A percentile compares a stretch with the other conserved stretches of the same genome.
These are phyloP conservation scores for Ganaspis brasiliensis DNA, from an alignment of 2,888 invertebrate genomes.

Conservation along the genomic window DNA sequence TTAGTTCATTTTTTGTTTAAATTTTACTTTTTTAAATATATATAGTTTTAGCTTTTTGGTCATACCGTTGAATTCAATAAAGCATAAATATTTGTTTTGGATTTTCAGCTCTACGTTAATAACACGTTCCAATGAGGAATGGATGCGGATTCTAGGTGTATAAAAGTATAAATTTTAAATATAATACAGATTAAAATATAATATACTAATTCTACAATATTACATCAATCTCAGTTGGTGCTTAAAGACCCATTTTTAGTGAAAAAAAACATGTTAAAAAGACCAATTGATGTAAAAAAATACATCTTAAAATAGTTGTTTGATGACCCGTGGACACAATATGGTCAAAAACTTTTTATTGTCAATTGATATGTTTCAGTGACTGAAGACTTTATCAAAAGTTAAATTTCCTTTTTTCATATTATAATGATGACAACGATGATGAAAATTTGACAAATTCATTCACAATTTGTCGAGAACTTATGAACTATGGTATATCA, in stretches of 20 bases:
- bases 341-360: neutral
- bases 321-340: neutral
- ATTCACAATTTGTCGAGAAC: neutral
- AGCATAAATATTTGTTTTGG: slow-evolving; percentile 12
- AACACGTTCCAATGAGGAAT: neutral
- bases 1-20: neutral
- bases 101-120: slow-evolving; percentile 18
- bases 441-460: neutral
- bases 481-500: slow-evolving; percentile 20
- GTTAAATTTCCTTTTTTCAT: neutral
- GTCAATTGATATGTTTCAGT: slow-evolving; percentile 1
- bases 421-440: neutral
- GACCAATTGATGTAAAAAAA: neutral
- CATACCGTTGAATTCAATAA: neutral
- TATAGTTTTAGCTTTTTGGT: neutral
- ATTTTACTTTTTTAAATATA: neutral
- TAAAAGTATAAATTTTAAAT: slow-evolving; percentile 25
- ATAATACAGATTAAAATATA: slow-evolving; percentile 1
- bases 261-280: neutral
- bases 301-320: neutral
- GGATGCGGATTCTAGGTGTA: neutral
- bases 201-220: slow-evolving; percentile 19
- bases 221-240: slow-evolving; percentile 34
- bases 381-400: neutral
- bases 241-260: neutral